Conservation (phyloP, 2,797 vertebrate species). For the Silurus lanzhouensis region DNA sequence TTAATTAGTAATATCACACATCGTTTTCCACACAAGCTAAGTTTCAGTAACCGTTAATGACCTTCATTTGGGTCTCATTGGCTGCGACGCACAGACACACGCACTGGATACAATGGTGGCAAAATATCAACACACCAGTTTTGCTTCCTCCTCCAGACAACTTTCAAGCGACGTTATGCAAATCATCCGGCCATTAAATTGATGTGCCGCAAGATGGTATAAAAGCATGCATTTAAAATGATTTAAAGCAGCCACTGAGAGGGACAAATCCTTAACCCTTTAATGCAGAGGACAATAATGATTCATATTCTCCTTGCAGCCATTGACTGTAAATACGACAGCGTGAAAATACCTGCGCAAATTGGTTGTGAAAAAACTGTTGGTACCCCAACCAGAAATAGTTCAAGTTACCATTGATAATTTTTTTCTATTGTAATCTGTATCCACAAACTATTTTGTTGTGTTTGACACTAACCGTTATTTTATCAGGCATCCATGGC, state of each 20-base stretch:
- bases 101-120: slow-evolving; percentile 15
- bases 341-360: too few relatives aligned
- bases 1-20: slow-evolving; percentile 58
- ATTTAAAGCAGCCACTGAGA: slow-evolving; percentile 20
- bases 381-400: too few relatives aligned
- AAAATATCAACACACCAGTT: slow-evolving; percentile 29
- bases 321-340: too few relatives aligned
- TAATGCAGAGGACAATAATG: neutral
- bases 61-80: slow-evolving; percentile 56
- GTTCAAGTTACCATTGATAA: too few relatives aligned
- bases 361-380: too few relatives aligned
- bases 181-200: slow-evolving; percentile 51
- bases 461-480: neutral
- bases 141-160: slow-evolving; percentile 26
- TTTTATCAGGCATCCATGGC: neutral
- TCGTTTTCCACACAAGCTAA: slow-evolving; percentile 52
- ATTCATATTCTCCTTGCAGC: neutral
- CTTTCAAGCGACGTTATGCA: slow-evolving; percentile 43
- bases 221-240: slow-evolving; percentile 46
- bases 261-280: slow-evolving; percentile 26
- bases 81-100: slow-evolving; percentile 16
- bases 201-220: slow-evolving; percentile 40
- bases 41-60: slow-evolving; percentile 54
- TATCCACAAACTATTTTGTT: neutral
- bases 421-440: neutral